phyloP scores from a whole-genome alignment of 2,888 invertebrate genomes.

The Trimorus sp. region DNA sequence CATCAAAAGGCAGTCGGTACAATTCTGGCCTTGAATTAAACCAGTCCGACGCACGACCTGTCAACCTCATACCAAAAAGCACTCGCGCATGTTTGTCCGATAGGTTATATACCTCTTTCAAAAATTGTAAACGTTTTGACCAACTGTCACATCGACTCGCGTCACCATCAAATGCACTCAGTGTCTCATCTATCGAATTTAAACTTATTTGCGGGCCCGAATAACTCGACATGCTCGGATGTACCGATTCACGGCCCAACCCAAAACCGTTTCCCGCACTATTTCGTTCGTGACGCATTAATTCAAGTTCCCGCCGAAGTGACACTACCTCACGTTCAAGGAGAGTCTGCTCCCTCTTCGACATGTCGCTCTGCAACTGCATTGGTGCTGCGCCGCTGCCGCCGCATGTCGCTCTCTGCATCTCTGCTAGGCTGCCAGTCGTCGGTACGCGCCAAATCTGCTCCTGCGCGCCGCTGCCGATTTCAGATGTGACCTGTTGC shows the following conservation, averaged over 20 bases:
- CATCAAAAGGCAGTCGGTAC: not conserved
- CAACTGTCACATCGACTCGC: not conserved
- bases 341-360: not conserved
- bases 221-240: not conserved
- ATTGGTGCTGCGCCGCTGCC: not conserved
- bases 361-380: not conserved
- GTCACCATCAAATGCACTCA: not conserved
- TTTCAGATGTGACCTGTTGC: not conserved
- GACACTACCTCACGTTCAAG: not conserved
- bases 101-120: slow-evolving; percentile 1
- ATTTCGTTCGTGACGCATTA: not conserved
- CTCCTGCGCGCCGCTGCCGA: too few species aligned
- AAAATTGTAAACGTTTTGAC: not conserved
- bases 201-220: not conserved
- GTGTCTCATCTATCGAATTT: not conserved
- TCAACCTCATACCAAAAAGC: not conserved
- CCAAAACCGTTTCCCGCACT: not conserved
- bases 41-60: not conserved
- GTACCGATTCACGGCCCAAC: not conserved
- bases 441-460: too few species aligned
- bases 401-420: not conserved
- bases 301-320: not conserved
- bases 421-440: not conserved
- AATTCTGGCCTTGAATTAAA: slow-evolving; percentile 2
- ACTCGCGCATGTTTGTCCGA: not conserved